Percentiles rank a stretch among this genome's conserved stretches.
Evolutionary conservation across 2,797 vertebrate species (phyloP).

Genomic region (Cyprinella venusta): DNA sequence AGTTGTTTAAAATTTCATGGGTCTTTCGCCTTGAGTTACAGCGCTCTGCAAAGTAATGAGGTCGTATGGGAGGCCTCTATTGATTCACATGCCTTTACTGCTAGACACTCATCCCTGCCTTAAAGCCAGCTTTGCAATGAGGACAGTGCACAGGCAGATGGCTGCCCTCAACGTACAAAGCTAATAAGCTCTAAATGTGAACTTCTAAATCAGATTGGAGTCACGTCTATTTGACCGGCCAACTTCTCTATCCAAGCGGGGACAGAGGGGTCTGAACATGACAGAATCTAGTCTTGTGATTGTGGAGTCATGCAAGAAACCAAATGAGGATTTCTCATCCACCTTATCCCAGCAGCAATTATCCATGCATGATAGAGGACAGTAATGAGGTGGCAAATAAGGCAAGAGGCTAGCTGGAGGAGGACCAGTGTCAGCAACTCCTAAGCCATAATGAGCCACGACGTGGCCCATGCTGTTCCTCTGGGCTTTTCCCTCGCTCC

Average conservation of each 20-base stretch:
- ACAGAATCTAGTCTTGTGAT: conserved; percentile 2
- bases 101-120: conserved; percentile 42
- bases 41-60: conserved; percentile 61
- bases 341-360: conserved; percentile 33
- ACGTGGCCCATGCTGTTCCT: conserved; percentile 18
- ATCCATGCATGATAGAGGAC: conserved; percentile 55
- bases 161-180: conserved; percentile 55
- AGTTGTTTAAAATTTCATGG: conserved; percentile 66
- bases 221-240: conserved; percentile 20
- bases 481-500: conserved; percentile 23
- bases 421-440: conserved; percentile 43
- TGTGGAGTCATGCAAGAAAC: conserved; percentile 34
- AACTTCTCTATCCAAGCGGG: conserved; percentile 1
- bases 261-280: neutral
- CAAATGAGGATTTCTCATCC: conserved; percentile 43
- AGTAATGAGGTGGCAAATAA: conserved; percentile 32
- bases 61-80: conserved; percentile 60
- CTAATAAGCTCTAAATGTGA: conserved; percentile 54
- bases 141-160: conserved; percentile 50
- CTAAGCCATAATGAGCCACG: conserved; percentile 50
- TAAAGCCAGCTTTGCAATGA: conserved; percentile 42
- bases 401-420: neutral
- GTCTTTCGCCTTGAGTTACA: conserved; percentile 65
- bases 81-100: conserved; percentile 52
- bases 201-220: conserved; percentile 26